phyloP scores from a whole-genome alignment of 2,113 vertebrate species.

The Edolisoma coerulescens region DNA sequence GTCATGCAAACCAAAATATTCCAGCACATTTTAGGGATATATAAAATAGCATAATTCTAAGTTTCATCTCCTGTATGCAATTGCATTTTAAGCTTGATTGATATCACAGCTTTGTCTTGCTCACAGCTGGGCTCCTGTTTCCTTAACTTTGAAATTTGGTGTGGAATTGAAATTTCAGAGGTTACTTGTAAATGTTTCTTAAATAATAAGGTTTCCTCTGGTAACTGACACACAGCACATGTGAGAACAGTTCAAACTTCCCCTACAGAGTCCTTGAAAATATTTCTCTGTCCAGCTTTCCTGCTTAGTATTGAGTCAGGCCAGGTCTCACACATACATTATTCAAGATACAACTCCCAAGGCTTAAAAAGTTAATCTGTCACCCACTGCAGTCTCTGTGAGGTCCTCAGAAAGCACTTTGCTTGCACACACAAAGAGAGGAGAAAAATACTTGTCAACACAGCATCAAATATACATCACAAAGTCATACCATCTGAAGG shows the following conservation, averaged over 20 bases:
- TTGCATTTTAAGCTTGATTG: background rate
- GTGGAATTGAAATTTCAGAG: background rate
- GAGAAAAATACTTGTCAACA: background rate
- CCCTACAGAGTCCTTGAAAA: background rate
- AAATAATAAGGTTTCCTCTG: background rate
- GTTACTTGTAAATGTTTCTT: background rate
- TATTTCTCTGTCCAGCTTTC: background rate
- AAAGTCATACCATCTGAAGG: constrained; percentile 83
- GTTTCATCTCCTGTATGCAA: background rate
- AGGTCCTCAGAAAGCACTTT: constrained; percentile 20
- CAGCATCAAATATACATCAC: background rate
- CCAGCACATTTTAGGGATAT: background rate
- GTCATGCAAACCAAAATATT: background rate
- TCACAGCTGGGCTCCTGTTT: background rate
- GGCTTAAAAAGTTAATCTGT: background rate
- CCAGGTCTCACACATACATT: background rate
- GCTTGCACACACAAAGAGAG: background rate
- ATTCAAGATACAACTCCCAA: background rate
- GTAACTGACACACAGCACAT: background rate
- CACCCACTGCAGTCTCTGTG: background rate
- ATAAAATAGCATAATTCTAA: background rate
- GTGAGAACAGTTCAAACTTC: background rate
- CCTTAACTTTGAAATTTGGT: background rate
- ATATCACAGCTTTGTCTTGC: background rate
- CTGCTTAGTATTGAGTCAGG: background rate